phyloP scores from a whole-genome alignment of 2,888 invertebrate genomes.

The Cephalotes varians region DNA sequence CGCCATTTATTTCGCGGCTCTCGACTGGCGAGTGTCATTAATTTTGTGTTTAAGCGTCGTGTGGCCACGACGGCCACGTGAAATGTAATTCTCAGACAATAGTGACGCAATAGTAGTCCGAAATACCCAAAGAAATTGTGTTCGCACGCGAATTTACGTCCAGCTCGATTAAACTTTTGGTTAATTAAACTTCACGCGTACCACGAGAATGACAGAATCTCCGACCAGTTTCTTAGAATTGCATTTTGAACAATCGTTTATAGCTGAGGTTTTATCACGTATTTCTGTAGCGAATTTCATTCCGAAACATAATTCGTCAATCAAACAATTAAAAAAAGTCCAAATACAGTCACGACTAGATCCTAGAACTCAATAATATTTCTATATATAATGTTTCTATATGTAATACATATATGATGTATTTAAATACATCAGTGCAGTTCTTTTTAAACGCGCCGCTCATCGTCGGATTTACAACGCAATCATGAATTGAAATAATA shows the following conservation, averaged over 20 bases:
- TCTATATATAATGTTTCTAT: no score
- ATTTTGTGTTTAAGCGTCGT: background rate
- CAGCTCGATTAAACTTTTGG: conserved; percentile 62
- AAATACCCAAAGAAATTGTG: conserved; percentile 59
- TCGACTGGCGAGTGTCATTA: background rate
- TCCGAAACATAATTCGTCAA: background rate
- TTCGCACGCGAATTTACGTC: conserved; percentile 59
- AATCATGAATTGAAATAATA: no score
- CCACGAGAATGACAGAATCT: background rate
- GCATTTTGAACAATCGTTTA: conserved; percentile 50
- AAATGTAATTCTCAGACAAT: conserved; percentile 20
- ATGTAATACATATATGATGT: no score
- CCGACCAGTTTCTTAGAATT: conserved; percentile 36
- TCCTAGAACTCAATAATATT: no score
- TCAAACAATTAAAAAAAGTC: no score
- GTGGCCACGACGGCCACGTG: background rate
- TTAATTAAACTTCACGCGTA: conserved; percentile 68
- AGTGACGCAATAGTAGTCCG: conserved; percentile 10
- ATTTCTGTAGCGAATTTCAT: background rate
- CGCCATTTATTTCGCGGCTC: conserved; percentile 2
- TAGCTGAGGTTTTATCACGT: background rate
- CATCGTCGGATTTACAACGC: no score
- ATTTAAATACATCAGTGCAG: no score
- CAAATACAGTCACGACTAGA: no score
- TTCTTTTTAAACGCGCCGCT: no score